Evolutionary conservation across 64 coral and sea anemone genomes (phyloP).

Genomic region (Pachyseris speciosa): DNA sequence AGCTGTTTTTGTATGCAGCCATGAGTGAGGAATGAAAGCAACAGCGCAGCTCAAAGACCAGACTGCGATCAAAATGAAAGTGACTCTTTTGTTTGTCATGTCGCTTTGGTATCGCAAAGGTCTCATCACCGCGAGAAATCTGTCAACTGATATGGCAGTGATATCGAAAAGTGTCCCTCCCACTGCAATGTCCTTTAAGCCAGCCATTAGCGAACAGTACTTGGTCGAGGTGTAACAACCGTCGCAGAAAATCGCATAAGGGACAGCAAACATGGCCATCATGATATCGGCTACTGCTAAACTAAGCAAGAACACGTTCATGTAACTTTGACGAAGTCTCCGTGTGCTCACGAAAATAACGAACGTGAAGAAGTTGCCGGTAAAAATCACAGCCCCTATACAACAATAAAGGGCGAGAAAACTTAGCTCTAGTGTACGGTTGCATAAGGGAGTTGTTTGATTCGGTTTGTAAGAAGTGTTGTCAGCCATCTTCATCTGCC

Average conservation of each 20-base stretch:
- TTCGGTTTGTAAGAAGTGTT: background rate
- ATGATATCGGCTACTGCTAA: constrained; percentile 50
- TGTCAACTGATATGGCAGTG: constrained; percentile 58
- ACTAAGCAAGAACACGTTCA: constrained; percentile 67
- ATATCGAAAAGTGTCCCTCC: constrained; percentile 21
- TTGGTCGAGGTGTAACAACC: background rate
- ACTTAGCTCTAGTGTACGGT: background rate
- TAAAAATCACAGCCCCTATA: constrained; percentile 4
- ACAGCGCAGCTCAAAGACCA: constrained; percentile 27
- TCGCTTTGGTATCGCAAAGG: constrained; percentile 37
- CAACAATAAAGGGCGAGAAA: constrained; percentile 25
- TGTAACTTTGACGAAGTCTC: constrained; percentile 45
- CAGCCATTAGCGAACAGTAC: constrained; percentile 27
- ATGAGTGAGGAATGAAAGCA: background rate
- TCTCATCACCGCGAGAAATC: constrained; percentile 53
- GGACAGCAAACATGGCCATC: constrained; percentile 52
- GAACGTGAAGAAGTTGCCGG: constrained; percentile 42
- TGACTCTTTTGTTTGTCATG: constrained; percentile 29
- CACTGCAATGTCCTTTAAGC: constrained; percentile 40
- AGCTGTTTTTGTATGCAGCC: background rate
- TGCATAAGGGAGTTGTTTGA: background rate
- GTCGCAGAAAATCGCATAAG: constrained; percentile 32
- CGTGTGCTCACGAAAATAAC: constrained; percentile 23
- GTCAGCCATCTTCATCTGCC: background rate
- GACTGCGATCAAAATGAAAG: constrained; percentile 4